phyloP scores from a whole-genome alignment of 2,888 invertebrate species.

The Agrenia bidenticulata region DNA sequence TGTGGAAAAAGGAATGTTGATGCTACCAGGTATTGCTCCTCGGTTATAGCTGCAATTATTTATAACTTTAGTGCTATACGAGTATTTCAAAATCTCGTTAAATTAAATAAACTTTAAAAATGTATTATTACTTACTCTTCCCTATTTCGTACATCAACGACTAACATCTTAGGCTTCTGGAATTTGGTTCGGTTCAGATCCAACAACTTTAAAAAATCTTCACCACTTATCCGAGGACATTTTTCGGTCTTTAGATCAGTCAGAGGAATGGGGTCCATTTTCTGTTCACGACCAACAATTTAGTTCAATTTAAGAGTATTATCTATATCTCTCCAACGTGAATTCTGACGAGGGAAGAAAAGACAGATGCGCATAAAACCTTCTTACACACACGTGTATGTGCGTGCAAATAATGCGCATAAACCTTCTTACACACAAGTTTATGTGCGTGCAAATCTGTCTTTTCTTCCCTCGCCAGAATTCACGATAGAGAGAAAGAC shows the following conservation, averaged over 20 bases:
- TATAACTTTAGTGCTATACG: too few species aligned
- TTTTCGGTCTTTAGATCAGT: constrained; percentile 71
- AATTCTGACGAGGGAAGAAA: too few species aligned
- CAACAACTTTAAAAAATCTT: constrained; percentile 75
- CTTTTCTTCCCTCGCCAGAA: too few species aligned
- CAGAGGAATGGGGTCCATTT: constrained; percentile 68
- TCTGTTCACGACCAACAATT: constrained; percentile 60
- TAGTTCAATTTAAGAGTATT: not conserved
- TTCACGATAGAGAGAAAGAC: too few species aligned
- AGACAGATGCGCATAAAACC: too few species aligned
- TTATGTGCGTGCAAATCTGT: too few species aligned
- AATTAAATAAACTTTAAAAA: too few species aligned
- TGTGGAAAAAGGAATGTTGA: constrained; percentile 84
- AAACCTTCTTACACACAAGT: too few species aligned
- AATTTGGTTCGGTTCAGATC: constrained; percentile 57
- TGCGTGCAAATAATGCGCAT: too few species aligned
- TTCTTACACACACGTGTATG: too few species aligned
- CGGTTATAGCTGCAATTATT: constrained; percentile 68
- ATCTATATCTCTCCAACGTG: too few species aligned
- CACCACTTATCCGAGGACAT: constrained; percentile 80
- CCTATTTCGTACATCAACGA: constrained; percentile 70
- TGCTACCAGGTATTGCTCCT: constrained; percentile 75
- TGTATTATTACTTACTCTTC: constrained; percentile 64
- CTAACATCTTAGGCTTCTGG: constrained; percentile 60
- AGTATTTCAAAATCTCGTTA: too few species aligned